Conservation (phyloP, 2,888 invertebrate genomes). For the Xanthorhoe spadicearia region DNA sequence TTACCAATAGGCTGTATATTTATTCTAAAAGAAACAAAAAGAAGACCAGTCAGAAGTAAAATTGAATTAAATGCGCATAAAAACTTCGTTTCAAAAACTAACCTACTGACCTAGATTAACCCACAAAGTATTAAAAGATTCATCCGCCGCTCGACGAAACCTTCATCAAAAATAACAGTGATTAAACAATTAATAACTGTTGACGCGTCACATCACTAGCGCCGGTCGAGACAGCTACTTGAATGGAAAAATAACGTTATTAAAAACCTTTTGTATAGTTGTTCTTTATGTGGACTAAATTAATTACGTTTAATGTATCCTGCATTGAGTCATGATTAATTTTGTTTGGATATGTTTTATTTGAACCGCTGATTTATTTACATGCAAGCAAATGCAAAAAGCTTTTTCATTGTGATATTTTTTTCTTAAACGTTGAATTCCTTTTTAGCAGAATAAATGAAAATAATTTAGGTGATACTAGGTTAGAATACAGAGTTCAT, state of each 20-base stretch:
- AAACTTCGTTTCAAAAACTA: neutral
- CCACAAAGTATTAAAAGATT: constrained; percentile 24
- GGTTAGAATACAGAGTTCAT: too few relatives aligned
- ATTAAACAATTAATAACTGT: constrained; percentile 68
- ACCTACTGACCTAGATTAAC: constrained; percentile 20
- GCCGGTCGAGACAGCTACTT: constrained; percentile 70
- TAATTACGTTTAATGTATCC: constrained; percentile 57
- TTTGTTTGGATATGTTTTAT: constrained; percentile 14
- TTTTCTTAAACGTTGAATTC: too few relatives aligned
- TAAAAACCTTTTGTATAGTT: constrained; percentile 63
- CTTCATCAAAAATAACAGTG: constrained; percentile 41
- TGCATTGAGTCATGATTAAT: constrained; percentile 18
- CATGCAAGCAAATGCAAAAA: too few relatives aligned
- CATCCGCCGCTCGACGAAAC: constrained; percentile 16
- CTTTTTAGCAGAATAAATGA: too few relatives aligned
- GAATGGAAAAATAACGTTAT: constrained; percentile 63
- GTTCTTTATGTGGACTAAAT: constrained; percentile 70
- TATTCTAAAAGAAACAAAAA: too few relatives aligned
- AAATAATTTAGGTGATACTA: too few relatives aligned
- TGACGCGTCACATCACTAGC: constrained; percentile 70
- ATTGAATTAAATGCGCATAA: neutral
- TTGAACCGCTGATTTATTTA: neutral
- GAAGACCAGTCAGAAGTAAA: too few relatives aligned
- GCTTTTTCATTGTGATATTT: too few relatives aligned
- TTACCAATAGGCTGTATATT: neutral